Evolutionary conservation across 2,888 invertebrate genomes (phyloP).

Genomic region (Choreutis nemorana): DNA sequence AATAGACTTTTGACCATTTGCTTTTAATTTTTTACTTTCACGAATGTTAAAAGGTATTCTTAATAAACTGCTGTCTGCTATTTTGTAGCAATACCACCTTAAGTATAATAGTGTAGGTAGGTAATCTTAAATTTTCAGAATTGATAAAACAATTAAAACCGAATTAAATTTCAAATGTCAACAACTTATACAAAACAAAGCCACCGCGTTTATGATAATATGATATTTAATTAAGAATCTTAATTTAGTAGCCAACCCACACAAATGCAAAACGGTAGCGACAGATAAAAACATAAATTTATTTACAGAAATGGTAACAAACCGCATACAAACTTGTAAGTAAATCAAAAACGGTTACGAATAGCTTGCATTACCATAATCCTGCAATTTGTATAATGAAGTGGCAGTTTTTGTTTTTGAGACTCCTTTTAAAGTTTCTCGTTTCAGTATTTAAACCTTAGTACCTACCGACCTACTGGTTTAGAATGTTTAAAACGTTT

Average conservation of each 20-base stretch:
- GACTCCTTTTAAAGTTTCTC: no score
- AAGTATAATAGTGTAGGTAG: no score
- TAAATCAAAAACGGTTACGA: constrained; percentile 58
- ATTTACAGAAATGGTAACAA: constrained; percentile 44
- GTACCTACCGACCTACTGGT: no score
- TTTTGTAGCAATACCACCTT: no score
- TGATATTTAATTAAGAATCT: constrained; percentile 31
- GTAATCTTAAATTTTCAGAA: no score
- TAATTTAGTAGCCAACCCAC: constrained; percentile 32
- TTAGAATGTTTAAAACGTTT: no score
- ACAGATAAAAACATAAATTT: constrained; percentile 47
- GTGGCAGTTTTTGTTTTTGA: constrained; percentile 43
- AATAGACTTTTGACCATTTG: no score
- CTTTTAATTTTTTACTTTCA: no score
- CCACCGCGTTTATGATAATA: constrained; percentile 32
- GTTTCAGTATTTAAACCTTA: no score
- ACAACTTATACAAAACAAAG: constrained; percentile 24
- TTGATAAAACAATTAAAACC: no score
- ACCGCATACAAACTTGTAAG: constrained; percentile 34
- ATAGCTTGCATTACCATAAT: constrained; percentile 57
- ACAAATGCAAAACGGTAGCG: constrained; percentile 52
- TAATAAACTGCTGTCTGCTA: no score
- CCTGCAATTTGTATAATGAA: constrained; percentile 57
- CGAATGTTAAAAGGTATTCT: no score
- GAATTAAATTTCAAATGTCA: constrained; percentile 22